Evolutionary conservation across 2,113 vertebrate genomes (phyloP), one percentile per base, ranked within the genome.

Genomic region (Irena cyanogastra): DNA sequence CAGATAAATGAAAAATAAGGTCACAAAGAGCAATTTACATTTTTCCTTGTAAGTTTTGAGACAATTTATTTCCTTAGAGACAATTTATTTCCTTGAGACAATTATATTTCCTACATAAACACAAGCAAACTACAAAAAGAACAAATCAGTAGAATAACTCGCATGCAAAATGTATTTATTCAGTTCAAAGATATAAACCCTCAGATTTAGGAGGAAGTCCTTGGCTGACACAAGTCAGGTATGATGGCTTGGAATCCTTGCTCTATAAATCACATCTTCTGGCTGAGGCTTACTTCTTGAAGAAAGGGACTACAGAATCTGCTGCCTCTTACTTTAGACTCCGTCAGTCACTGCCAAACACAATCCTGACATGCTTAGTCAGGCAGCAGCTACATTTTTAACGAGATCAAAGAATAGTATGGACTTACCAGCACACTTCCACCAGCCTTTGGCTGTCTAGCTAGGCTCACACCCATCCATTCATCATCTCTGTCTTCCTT

Each of bases 391-490:
- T 61, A 83, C 0, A 18, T 49, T 17, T 50, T 79, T 76, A 75
- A n/a, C 0, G 4, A 88, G 37, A 83, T 72, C 35, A 94, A 81
- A 77, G 39, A 53, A 26, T 52, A 75, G 64, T 33, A 41, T 2
- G 9, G 49, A 96, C 99, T 98, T 98, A 99, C 99, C 98, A 99
- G 95, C 87, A 99, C 98, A 30, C 97, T 98, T 94, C 99, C 99
- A 26, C 98, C 97, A 56, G 98, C 97, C 89, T 90, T 98, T 30
- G 99, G 97, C 98, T 99, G 99, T 52, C 99, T 98, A 50, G 99
- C 98, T 96, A 99, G 96, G 94, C 98, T 99, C 94, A 99, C 99
- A 3, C 99, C 99, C 99, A 99, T 99, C 99, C 99, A 99, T 97
- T 99, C 99, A 12, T 99, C 97, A 30, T 99, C 98, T 77, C 99